Evolutionary conservation across 2,797 vertebrate genomes (phyloP).

Genomic region (Cuniculus paca): DNA sequence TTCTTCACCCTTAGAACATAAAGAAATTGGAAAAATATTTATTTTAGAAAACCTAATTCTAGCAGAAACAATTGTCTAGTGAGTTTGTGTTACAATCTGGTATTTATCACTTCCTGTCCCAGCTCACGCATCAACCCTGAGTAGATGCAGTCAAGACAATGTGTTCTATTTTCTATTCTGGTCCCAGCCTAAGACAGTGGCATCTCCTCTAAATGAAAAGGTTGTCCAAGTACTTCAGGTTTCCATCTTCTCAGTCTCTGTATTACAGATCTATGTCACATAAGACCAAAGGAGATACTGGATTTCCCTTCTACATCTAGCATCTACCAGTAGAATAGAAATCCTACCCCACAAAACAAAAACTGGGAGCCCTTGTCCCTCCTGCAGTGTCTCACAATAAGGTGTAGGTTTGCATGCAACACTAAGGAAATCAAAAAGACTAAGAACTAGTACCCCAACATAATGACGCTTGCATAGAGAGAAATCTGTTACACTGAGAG

Average conservation of each 20-base stretch:
- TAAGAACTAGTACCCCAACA: rapidly evolving
- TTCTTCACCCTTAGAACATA: background rate
- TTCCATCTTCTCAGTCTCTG: background rate
- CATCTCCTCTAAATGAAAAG: background rate
- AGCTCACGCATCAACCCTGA: background rate
- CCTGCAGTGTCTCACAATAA: rapidly evolving
- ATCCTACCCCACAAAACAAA: background rate
- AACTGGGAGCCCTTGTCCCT: rapidly evolving
- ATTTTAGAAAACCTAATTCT: background rate
- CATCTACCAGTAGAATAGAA: background rate
- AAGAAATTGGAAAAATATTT: background rate
- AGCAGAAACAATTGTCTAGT: background rate
- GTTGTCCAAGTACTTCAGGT: background rate
- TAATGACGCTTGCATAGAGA: background rate
- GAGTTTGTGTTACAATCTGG: background rate
- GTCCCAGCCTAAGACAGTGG: background rate
- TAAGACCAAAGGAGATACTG: background rate
- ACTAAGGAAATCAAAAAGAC: background rate
- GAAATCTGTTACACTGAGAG: background rate
- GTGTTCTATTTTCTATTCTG: rapidly evolving
- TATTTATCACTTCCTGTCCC: rapidly evolving
- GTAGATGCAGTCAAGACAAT: background rate
- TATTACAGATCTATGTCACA: too few relatives aligned
- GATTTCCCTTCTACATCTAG: background rate
- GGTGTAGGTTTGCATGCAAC: rapidly evolving